Base-by-base conservation (phyloP, 2,113 vertebrate genomes). In the Falco punctatus region DNA sequence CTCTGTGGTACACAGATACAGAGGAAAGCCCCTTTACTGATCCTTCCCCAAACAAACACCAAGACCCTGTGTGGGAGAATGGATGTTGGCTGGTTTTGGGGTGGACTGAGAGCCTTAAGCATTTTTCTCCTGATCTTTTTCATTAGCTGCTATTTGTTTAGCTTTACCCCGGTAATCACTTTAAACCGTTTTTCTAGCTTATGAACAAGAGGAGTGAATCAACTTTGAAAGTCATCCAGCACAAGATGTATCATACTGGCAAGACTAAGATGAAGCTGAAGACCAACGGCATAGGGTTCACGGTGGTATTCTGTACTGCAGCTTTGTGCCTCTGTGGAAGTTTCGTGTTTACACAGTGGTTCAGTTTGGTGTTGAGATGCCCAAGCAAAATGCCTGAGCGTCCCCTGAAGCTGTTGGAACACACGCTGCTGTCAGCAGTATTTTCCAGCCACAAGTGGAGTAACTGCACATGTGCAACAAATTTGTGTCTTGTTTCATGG, bases 121-220 rank as follows among this genome's bases (percentile, higher is more conserved):
- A 6, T 81, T 95, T 95, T 82, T 51, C 66, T 95, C 73, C 86
- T 90, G 73, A 75, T 96, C 73, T 92, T 94, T 97, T 66, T 62
- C 81, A 85, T 92, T 92, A 94, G 78, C 70, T 95, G 78, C 73
- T 95, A 66, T 97, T 95, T 97, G 95, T 94, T 94, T 88, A 95
- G 94, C 89, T 97, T 87, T 87, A 80, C 66, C 59, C 72, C 54
- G 62, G 54, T 92, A 95, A 92, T 97, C 89, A 44, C 86, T 94
- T 94, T 94, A 85, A 95, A 92, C 74, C 4, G 0, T 89, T 95
- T 95, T 87, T 88, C 35, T 65, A 95, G 95, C 77, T 88, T 81
- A 58, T 46, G 57, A 84, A 11, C 82, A 72, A 52, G 77, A 86
- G 69, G 48, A 75, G 35, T 57, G 52, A 92, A 57, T 84, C 77